Conservation (phyloP, 2,888 invertebrate species). For the Eupelmus urozonus region DNA sequence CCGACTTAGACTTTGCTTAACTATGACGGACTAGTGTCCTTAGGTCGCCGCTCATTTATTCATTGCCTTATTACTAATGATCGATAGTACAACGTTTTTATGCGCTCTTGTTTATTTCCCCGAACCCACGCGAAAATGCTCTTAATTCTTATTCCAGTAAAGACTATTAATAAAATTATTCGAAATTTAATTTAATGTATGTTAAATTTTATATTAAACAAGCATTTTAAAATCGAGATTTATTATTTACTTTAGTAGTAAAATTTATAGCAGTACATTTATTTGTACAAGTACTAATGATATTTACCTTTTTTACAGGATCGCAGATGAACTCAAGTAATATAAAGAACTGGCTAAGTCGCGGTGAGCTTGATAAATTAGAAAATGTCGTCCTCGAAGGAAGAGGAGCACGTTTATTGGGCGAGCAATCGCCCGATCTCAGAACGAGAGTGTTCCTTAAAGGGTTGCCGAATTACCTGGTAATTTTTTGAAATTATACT, state of each 20-base stretch:
- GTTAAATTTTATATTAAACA: too few species aligned
- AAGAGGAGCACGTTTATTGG: constrained; percentile 83
- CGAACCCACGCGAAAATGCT: too few species aligned
- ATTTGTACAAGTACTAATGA: neutral
- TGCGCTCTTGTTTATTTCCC: neutral
- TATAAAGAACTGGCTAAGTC: constrained; percentile 80
- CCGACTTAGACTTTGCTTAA: neutral
- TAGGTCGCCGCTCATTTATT: constrained; percentile 13
- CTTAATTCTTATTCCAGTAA: too few species aligned
- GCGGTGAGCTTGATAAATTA: constrained; percentile 83
- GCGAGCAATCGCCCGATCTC: constrained; percentile 82
- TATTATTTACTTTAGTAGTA: too few species aligned
- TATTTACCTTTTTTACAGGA: constrained; percentile 69
- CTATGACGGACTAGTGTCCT: neutral
- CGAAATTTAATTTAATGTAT: too few species aligned
- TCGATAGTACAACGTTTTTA: constrained; percentile 23
- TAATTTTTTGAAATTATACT: constrained; percentile 69
- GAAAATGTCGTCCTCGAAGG: constrained; percentile 85
- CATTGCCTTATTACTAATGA: constrained; percentile 31
- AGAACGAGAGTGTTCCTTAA: constrained; percentile 83
- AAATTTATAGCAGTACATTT: neutral
- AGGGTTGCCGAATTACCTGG: constrained; percentile 84
- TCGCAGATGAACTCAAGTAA: constrained; percentile 79
- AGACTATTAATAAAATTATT: too few species aligned
- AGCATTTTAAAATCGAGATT: too few species aligned